These are phyloP conservation scores for Vidua chalybeata DNA, from an alignment of 2,113 vertebrate species.

Conservation along the genomic window DNA sequence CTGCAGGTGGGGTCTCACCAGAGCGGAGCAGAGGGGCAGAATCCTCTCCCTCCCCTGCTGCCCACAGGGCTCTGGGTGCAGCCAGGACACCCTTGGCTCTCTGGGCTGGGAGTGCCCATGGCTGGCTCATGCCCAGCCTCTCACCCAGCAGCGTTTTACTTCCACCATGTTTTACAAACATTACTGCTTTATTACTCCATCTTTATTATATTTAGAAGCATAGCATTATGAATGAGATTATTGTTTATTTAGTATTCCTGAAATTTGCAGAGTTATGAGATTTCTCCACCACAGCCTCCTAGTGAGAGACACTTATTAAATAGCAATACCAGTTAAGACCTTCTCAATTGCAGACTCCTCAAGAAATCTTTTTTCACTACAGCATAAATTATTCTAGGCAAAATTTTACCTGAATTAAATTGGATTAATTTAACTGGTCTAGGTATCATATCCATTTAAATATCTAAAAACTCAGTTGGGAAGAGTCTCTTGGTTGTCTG, in stretches of 20 bases:
- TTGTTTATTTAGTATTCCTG: not conserved
- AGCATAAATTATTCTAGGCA: accelerated
- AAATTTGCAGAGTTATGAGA: accelerated
- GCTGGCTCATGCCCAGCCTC: not conserved
- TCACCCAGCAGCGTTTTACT: not conserved
- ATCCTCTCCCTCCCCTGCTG: not conserved
- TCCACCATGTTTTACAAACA: not conserved
- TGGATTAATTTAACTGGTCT: not conserved
- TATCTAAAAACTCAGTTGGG: not conserved
- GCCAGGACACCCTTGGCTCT: not conserved
- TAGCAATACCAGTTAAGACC: not conserved
- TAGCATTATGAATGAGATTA: not conserved
- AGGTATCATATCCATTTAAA: not conserved
- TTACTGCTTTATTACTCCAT: not conserved
- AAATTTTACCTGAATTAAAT: not conserved
- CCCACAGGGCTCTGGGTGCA: not conserved
- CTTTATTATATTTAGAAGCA: not conserved
- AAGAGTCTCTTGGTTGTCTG: not conserved
- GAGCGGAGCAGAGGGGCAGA: not conserved
- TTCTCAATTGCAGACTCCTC: not conserved
- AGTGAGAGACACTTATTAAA: not conserved
- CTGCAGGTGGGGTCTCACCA: not conserved
- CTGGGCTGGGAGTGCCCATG: no score
- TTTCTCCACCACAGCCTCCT: not conserved
- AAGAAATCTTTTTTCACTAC: not conserved